Evolutionary conservation across 92 coral and sea anemone genomes (phyloP), one percentile per base, ranked within the genome.

Genomic region (Anthopleura xanthogrammica): DNA sequence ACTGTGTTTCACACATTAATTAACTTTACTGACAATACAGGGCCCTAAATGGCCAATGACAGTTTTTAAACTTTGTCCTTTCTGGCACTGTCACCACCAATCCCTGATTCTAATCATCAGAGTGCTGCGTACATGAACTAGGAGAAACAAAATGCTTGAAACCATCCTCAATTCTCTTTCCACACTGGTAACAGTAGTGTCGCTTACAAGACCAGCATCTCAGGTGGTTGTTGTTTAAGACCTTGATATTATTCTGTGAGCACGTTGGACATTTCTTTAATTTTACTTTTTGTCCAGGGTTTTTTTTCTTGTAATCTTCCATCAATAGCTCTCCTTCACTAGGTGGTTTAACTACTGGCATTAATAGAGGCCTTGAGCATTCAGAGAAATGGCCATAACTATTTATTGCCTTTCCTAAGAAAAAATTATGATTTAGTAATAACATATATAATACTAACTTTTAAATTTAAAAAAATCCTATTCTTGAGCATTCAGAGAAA

Each of bases 151-250:
- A 96, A 79, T 96, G 99, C 54, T 86, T 88, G 43, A 88, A 71
- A 3, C 91, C 82, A 19, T 85, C 91, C 81, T 88, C 85, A 24
- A 87, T 86, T 77, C 48, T 88, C 88, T 90, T 90, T 16, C 90
- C 92, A 75, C 99, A 96, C 55, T 91, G 93, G 72, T 92, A 94
- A 79, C 99, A 96, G 82, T 93, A 96, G 29, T 85, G 83, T 65
- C 92, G 90, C 76, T 92, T 96, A 81, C 99, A 96, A 16, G 98
- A 86, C 99, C 98, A 96, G 79, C 99, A 96, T 62, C 84, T 90
- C 41, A 96, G 81, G 75, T 90, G 95, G 79, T 96, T 96, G 71
- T 94, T 94, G 85, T 94, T 89, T 14, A 87, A 82, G 12, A 60
- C 91, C 71, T 96, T 96, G 50, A 96, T 72, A 52, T 93, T 94